phyloP scores from a whole-genome alignment of 2,888 invertebrate species.

The Lasiommata megera region DNA sequence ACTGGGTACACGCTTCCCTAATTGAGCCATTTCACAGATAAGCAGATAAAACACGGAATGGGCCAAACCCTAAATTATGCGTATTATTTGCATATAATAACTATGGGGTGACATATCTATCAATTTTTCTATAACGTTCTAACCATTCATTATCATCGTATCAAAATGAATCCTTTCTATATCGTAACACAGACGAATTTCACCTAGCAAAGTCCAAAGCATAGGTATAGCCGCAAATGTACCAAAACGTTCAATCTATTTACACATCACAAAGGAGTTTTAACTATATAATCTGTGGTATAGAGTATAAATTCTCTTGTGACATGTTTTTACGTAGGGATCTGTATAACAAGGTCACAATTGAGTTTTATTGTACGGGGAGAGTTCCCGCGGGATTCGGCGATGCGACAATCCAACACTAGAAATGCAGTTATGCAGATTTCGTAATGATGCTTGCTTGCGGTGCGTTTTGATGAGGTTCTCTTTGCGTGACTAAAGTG shows the following conservation, averaged over 20 bases:
- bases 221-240: not conserved
- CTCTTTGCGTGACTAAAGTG: slow-evolving; percentile 33
- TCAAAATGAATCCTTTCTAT: not conserved
- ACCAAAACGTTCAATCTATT: slow-evolving; percentile 11
- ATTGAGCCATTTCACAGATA: slow-evolving; percentile 80
- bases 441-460: slow-evolving; percentile 58
- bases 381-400: slow-evolving; percentile 49
- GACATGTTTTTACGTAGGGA: slow-evolving; percentile 6
- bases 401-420: slow-evolving; percentile 58
- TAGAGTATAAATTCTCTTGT: slow-evolving; percentile 16
- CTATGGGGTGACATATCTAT: slow-evolving; percentile 63
- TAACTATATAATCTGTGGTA: slow-evolving; percentile 11
- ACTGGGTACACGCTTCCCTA: slow-evolving; percentile 60
- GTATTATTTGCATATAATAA: slow-evolving; percentile 79
- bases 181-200: not conserved
- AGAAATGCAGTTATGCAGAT: slow-evolving; percentile 74
- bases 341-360: slow-evolving; percentile 25
- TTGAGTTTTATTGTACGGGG: slow-evolving; percentile 35
- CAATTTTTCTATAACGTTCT: not conserved
- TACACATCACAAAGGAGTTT: slow-evolving; percentile 21
- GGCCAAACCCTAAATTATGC: slow-evolving; percentile 73
- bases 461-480: slow-evolving; percentile 49
- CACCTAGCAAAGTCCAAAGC: not conserved
- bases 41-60: slow-evolving; percentile 78
- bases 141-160: not conserved